Conservation (phyloP, 2,113 vertebrate genomes). For the Balaenoptera acutorostrata region DNA sequence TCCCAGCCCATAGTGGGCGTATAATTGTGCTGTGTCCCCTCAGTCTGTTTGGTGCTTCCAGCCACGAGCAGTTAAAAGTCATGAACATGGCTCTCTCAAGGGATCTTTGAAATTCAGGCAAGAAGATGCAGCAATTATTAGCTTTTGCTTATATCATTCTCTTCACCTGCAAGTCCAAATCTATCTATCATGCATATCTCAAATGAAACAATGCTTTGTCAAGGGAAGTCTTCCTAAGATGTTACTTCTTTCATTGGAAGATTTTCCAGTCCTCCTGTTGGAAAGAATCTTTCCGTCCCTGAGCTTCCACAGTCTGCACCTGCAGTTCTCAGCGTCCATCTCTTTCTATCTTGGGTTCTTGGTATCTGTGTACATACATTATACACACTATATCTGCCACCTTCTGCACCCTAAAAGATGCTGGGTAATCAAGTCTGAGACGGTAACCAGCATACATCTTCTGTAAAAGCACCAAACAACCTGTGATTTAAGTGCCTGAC, state of each 20-base stretch:
- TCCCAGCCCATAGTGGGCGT: not conserved
- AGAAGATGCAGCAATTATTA: no score
- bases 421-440: no score
- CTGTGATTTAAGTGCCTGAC: not conserved
- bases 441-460: not conserved
- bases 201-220: not conserved
- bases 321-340: not conserved
- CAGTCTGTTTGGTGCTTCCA: not conserved
- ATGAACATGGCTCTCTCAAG: rapidly evolving
- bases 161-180: not conserved
- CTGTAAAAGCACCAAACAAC: not conserved
- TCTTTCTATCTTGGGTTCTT: not conserved
- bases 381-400: not conserved
- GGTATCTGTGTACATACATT: rapidly evolving
- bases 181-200: rapidly evolving
- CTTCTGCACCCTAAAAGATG: not conserved
- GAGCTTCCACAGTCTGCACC: rapidly evolving
- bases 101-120: not conserved
- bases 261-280: not conserved
- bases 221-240: not conserved
- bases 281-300: not conserved
- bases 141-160: not conserved
- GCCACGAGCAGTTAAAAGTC: no score
- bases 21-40: rapidly evolving
- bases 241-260: not conserved